A percentile compares a stretch with the other conserved stretches of the same genome.
Evolutionary conservation across 2,888 invertebrate species (phyloP).

Genomic region (Polylopha cassiicola): DNA sequence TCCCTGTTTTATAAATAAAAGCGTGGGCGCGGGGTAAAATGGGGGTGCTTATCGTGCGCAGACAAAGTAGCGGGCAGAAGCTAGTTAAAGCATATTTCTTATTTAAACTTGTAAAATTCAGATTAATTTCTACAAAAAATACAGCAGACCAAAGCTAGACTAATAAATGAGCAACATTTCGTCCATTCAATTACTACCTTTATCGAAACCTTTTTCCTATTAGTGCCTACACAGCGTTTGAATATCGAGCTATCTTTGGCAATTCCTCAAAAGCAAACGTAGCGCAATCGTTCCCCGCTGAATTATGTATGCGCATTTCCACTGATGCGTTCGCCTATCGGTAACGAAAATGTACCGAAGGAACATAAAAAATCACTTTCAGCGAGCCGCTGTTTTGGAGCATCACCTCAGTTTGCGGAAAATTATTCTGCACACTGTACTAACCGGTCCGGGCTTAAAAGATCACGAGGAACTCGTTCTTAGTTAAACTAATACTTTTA

Average conservation of each 20-base stretch:
- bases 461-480: constrained; percentile 10
- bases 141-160: no score
- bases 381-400: constrained; percentile 1
- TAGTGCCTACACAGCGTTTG: constrained; percentile 13
- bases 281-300: constrained; percentile 19
- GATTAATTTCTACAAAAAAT: no score
- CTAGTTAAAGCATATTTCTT: no score
- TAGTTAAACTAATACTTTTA: constrained; percentile 16
- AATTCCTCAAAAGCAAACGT: constrained; percentile 18
- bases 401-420: constrained; percentile 3
- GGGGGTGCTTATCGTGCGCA: no score
- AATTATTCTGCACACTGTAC: constrained; percentile 12
- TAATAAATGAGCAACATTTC: no score
- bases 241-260: constrained; percentile 16
- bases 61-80: no score
- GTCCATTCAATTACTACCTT: no score
- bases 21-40: no score
- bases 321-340: constrained; percentile 22
- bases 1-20: no score
- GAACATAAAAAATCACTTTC: constrained; percentile 19
- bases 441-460: constrained; percentile 15
- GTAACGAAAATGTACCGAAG: constrained; percentile 19
- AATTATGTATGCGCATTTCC: constrained; percentile 23
- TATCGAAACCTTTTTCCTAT: no score
- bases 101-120: no score